A percentile compares a stretch with the other conserved stretches of the same genome.
Evolutionary conservation across 2,797 vertebrate species (phyloP).

Genomic region (Sebastes glaucus): DNA sequence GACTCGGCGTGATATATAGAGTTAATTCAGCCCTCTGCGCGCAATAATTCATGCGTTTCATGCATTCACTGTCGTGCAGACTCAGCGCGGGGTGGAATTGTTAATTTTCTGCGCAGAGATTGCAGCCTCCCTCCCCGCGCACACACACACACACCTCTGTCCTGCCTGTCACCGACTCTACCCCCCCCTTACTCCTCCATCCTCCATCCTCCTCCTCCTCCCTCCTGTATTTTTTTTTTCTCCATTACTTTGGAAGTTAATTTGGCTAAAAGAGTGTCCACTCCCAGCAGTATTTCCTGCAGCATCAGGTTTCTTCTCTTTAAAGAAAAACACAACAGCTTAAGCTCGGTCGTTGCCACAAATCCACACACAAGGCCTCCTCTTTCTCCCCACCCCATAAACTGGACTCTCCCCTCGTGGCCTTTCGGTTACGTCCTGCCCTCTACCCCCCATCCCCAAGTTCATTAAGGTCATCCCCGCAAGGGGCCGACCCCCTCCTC

Average conservation of each 20-base stretch:
- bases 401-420: conserved; percentile 38
- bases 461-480: conserved; percentile 57
- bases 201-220: neutral
- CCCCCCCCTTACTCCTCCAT: conserved; percentile 1
- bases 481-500: conserved; percentile 3
- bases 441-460: conserved; percentile 32
- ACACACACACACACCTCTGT: neutral
- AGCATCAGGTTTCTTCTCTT: conserved; percentile 47
- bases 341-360: neutral
- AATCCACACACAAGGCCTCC: neutral
- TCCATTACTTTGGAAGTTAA: conserved; percentile 54
- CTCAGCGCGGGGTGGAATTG: conserved; percentile 61
- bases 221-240: conserved; percentile 14
- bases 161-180: conserved; percentile 35
- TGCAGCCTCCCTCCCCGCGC: conserved; percentile 20
- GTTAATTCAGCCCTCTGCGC: conserved; percentile 70
- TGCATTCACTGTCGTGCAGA: conserved; percentile 71
- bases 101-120: conserved; percentile 67
- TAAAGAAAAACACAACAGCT: neutral
- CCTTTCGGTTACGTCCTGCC: conserved; percentile 25
- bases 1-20: conserved; percentile 76
- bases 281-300: conserved; percentile 45
- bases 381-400: neutral
- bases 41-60: conserved; percentile 75
- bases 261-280: conserved; percentile 57